Evolutionary conservation across 2,888 invertebrate genomes (phyloP).

Genomic region (Microdon myrmicae): DNA sequence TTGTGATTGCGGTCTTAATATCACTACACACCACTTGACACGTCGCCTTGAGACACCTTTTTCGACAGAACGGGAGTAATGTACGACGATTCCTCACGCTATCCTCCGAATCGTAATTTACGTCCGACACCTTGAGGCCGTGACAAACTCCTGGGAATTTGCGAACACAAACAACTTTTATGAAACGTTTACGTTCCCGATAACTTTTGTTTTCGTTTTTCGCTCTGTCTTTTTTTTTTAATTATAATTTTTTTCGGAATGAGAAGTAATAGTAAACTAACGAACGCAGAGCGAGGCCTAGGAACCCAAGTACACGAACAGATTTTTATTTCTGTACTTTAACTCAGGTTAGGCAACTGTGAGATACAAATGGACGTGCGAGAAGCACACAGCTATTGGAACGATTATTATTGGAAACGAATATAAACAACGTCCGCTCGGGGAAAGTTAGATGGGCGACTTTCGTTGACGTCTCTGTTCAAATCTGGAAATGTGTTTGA

Average conservation of each 20-base stretch:
- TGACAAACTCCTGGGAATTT: constrained; percentile 18
- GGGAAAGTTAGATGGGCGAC: no score
- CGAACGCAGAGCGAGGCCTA: constrained; percentile 20
- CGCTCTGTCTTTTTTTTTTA: background rate
- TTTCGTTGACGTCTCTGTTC: no score
- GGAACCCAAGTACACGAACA: constrained; percentile 32
- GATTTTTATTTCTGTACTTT: constrained; percentile 16
- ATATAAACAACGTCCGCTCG: constrained; percentile 19
- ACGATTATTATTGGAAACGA: constrained; percentile 16
- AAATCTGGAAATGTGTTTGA: no score
- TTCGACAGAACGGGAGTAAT: constrained; percentile 9
- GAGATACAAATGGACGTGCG: constrained; percentile 8
- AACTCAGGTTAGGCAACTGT: constrained; percentile 25
- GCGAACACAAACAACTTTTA: constrained; percentile 16
- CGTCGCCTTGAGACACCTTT: constrained; percentile 41
- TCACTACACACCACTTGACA: constrained; percentile 46
- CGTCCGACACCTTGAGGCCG: constrained; percentile 17
- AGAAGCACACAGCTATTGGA: constrained; percentile 7
- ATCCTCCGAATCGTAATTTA: constrained; percentile 24
- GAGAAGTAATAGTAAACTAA: constrained; percentile 9
- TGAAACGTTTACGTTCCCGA: constrained; percentile 21
- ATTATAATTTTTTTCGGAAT: background rate
- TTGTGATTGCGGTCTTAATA: constrained; percentile 42
- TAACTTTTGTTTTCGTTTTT: background rate
- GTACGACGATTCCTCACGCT: constrained; percentile 30